These are phyloP conservation scores for Copsychus sechellarum DNA, from an alignment of 2,113 vertebrate species.

Conservation along the genomic window DNA sequence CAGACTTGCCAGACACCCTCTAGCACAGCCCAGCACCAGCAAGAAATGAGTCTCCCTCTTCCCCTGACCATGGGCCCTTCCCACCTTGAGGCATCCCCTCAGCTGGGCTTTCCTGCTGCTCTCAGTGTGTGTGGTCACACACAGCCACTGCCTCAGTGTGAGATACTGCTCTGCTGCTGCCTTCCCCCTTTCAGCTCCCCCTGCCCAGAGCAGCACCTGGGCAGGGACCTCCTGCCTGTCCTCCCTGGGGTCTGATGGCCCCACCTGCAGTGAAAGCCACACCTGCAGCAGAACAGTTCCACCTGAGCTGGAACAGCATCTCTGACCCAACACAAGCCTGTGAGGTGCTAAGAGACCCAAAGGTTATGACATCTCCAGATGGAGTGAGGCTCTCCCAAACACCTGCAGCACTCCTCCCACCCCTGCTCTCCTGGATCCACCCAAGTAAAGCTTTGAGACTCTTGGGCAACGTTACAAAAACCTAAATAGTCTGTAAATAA, in stretches of 20 bases:
- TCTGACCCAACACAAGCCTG: neutral
- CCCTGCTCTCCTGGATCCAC: neutral
- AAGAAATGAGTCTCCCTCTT: neutral
- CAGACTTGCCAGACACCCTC: neutral
- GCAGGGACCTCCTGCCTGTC: accelerated
- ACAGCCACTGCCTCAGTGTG: neutral
- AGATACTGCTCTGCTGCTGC: neutral
- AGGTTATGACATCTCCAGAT: neutral
- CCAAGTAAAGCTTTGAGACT: neutral
- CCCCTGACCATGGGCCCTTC: neutral
- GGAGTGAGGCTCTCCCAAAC: neutral
- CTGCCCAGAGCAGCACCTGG: neutral
- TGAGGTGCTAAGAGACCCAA: neutral
- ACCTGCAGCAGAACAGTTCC: neutral
- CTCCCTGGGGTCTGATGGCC: accelerated
- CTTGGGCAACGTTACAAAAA: neutral
- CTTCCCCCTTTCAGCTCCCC: neutral
- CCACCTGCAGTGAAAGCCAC: neutral
- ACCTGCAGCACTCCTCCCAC: neutral
- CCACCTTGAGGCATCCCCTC: no score
- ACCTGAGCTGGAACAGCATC: neutral
- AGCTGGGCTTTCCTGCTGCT: neutral
- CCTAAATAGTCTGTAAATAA: neutral
- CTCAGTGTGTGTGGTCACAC: neutral
- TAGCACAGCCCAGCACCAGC: accelerated